Conservation (phyloP, 2,113 vertebrate species). For the Tiliqua scincoides region DNA sequence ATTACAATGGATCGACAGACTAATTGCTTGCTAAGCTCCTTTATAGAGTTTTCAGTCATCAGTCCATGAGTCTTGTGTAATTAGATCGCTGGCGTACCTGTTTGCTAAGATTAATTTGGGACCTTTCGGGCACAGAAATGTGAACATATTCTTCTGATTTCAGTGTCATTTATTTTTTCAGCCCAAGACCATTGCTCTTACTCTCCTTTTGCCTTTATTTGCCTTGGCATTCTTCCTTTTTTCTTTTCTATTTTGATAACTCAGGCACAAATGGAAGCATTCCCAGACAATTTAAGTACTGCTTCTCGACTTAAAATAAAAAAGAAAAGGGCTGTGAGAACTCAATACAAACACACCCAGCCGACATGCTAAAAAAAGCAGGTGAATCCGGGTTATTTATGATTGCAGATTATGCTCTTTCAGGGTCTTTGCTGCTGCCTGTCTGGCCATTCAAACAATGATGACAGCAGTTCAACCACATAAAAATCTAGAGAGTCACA, state of each 20-base stretch:
- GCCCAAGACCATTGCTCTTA: not conserved
- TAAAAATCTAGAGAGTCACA: constrained; percentile 12
- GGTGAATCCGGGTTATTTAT: fast-evolving
- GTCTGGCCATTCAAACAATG: not conserved
- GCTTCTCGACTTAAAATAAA: constrained; percentile 40
- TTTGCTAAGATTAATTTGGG: not conserved
- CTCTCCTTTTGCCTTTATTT: constrained; percentile 11
- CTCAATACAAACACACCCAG: not conserved
- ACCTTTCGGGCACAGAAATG: not conserved
- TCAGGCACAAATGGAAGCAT: constrained; percentile 45
- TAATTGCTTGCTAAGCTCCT: not conserved
- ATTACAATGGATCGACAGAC: not conserved
- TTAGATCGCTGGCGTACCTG: not conserved
- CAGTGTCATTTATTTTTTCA: constrained; percentile 27
- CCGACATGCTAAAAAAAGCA: constrained; percentile 15
- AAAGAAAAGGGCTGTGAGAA: not conserved
- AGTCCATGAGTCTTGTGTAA: not conserved
- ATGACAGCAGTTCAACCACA: constrained; percentile 8
- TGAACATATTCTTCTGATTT: not conserved
- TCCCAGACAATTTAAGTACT: constrained; percentile 41
- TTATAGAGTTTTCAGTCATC: not conserved
- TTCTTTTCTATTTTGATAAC: constrained; percentile 31
- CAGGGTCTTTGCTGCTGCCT: constrained; percentile 13
- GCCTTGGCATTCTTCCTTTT: not conserved
- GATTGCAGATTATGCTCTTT: not conserved